Conservation (phyloP, 2,113 vertebrate genomes). For the Neopipo cinnamomea region DNA sequence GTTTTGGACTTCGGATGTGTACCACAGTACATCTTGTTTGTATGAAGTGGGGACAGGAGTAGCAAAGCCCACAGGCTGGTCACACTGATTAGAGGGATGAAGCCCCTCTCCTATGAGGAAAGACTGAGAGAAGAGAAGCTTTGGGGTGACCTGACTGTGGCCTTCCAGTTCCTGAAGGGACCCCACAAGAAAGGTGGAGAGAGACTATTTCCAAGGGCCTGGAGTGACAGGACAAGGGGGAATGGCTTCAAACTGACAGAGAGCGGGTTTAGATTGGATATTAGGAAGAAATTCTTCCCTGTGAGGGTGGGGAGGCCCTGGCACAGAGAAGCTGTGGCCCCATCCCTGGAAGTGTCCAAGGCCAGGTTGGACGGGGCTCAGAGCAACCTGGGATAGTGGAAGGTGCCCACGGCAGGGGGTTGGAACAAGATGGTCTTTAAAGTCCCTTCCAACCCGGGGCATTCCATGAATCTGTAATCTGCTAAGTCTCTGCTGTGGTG, state of each 20-base stretch:
- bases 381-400: not conserved
- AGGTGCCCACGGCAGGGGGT: not conserved
- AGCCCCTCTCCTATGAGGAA: no score
- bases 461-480: not conserved
- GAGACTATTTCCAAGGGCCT: not conserved
- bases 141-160: not conserved
- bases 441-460: not conserved
- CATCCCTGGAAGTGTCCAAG: accelerated
- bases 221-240: not conserved
- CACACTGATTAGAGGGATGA: no score
- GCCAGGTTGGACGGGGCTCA: not conserved
- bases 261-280: not conserved
- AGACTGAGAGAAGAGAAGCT: not conserved
- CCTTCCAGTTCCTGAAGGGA: not conserved
- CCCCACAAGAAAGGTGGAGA: not conserved
- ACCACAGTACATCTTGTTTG: no score
- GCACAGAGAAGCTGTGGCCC: not conserved
- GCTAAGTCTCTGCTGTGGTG: not conserved
- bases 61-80: no score
- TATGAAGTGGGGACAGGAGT: no score
- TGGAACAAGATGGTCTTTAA: not conserved
- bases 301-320: not conserved
- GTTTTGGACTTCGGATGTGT: no score
- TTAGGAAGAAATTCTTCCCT: accelerated
- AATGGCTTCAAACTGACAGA: not conserved